These are phyloP conservation scores for Gymnarchus niloticus DNA, from an alignment of 2,113 vertebrate genomes.

Conservation along the genomic window DNA sequence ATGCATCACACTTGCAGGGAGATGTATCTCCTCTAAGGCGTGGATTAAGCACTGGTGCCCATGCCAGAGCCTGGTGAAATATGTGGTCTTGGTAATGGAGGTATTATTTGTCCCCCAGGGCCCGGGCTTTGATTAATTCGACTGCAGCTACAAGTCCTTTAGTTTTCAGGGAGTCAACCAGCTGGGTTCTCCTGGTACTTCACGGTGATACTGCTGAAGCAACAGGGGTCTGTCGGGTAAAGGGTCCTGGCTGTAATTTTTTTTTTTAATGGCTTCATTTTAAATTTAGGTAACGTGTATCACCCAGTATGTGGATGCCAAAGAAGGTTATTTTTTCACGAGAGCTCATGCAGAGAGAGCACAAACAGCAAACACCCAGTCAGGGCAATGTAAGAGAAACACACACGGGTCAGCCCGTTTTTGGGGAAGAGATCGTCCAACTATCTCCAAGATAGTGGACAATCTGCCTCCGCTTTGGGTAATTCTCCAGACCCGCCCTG, in stretches of 20 bases:
- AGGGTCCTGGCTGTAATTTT: neutral
- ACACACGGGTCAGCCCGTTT: neutral
- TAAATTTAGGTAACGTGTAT: neutral
- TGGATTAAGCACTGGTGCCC: slow-evolving; percentile 23
- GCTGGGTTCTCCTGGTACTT: neutral
- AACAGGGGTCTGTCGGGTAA: neutral
- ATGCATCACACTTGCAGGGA: slow-evolving; percentile 14
- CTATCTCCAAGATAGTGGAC: slow-evolving; percentile 16
- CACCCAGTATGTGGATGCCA: neutral
- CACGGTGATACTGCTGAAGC: neutral
- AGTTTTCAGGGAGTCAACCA: neutral
- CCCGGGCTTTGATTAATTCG: slow-evolving; percentile 5
- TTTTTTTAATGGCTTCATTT: neutral
- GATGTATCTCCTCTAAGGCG: neutral
- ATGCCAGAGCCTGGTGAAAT: slow-evolving; percentile 7
- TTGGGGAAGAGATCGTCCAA: neutral
- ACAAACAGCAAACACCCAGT: too few species aligned
- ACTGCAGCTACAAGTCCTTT: slow-evolving; percentile 3
- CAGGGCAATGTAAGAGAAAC: neutral
- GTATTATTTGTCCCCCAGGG: slow-evolving; percentile 15
- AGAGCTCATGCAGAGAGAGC: neutral
- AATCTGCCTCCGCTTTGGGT: slow-evolving; percentile 67
- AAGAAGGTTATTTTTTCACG: neutral
- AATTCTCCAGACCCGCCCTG: slow-evolving; percentile 69
- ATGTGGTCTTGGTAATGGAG: slow-evolving; percentile 25